Evolutionary conservation across 2,888 invertebrate species (phyloP), one percentile per base, ranked within the genome.

Genomic region (Rhopalosiphum nymphaeae): DNA sequence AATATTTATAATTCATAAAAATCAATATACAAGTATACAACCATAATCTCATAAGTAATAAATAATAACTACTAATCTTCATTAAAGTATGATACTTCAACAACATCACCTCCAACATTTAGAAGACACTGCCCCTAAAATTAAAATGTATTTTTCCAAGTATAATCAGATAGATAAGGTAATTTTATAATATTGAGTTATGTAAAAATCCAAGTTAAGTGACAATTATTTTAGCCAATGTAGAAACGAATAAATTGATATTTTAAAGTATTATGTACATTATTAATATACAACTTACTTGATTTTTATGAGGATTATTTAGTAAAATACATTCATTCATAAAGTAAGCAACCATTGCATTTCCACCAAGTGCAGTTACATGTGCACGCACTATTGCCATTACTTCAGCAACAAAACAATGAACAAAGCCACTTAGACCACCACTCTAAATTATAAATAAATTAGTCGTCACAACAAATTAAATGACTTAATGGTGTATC

Each of bases 261-360:
- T 57, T 16, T 11, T 42, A 25, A 26, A 56, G 36, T 56, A 13
- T 36, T 88, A 36, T 11, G 5, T 36, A 89, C 4, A 61, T 53
- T 56, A 49, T 57, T 53, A 13, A 26, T 87, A 90, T 90, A 67
- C 36, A 95, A 94, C 96, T 96, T 96, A 98, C 99, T 97, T 99
- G 99, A 96, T 99, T 99, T 96, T 99, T 99, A 96, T 99, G 99
- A 95, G 98, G 98, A 96, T 98, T 99, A 96, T 99, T 98, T 94
- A 98, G 97, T 85, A 99, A 96, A 95, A 98, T 97, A 95, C 98
- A 97, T 96, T 99, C 98, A 25, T 98, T 98, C 97, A 99, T 97
- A 96, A 98, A 98, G 96, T 98, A 99, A 0, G 99, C 98, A 0
- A 99, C 98, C 96, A 99, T 97, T 1, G 99, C 99, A 96, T 99